Conservation (phyloP, 53 echinoderm and acorn worm species). For the Echinarachnius parma region DNA sequence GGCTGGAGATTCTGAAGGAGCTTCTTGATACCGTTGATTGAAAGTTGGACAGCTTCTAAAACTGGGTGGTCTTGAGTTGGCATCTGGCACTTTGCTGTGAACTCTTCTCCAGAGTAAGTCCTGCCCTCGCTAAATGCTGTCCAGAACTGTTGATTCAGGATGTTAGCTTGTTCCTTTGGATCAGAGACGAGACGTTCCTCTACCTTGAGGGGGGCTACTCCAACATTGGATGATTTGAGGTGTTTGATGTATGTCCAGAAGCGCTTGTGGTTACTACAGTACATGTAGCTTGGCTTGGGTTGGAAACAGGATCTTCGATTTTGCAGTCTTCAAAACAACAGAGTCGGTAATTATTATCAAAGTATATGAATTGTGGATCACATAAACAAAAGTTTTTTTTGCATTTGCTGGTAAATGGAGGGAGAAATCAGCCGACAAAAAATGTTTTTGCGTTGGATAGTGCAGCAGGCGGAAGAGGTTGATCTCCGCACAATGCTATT, state of each 20-base stretch:
- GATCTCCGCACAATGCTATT: too few relatives aligned
- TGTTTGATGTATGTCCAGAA: conserved; percentile 16
- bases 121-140: conserved; percentile 1
- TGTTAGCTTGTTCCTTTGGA: conserved; percentile 6
- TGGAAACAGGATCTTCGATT: too few relatives aligned
- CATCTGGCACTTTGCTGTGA: conserved; percentile 1
- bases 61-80: not conserved
- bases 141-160: conserved; percentile 1
- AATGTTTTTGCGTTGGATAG: too few relatives aligned
- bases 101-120: not conserved
- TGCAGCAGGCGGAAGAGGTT: too few relatives aligned
- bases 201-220: not conserved
- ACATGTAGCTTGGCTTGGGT: too few relatives aligned
- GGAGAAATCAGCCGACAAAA: too few relatives aligned
- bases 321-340: too few relatives aligned
- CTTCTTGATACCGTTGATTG: conserved; percentile 10
- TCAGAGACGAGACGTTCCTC: not conserved
- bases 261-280: not conserved
- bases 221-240: not conserved
- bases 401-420: too few relatives aligned
- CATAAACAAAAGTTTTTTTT: too few relatives aligned
- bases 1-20: conserved; percentile 2
- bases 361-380: too few relatives aligned
- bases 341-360: too few relatives aligned
- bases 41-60: not conserved